Percentiles rank a stretch among this genome's conserved stretches.
These are phyloP conservation scores for Habropoda laboriosa DNA, from an alignment of 1,140 invertebrate species.

Conservation along the genomic window DNA sequence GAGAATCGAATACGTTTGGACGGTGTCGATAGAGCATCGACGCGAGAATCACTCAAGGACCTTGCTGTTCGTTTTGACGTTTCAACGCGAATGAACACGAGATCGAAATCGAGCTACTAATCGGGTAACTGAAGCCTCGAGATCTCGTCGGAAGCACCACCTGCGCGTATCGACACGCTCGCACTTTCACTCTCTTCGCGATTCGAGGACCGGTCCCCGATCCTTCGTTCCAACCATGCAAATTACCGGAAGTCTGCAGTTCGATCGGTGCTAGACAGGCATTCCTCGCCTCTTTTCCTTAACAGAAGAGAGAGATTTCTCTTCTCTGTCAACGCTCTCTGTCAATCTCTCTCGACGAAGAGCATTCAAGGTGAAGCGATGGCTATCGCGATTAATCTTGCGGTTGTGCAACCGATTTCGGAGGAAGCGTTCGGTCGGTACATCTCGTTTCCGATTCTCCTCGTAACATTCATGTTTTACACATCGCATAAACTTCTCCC, in stretches of 20 bases:
- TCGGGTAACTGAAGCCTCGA: conserved; percentile 38
- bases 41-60: not conserved
- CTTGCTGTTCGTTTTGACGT: not conserved
- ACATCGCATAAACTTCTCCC: no score
- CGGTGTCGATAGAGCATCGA: not conserved
- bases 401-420: not conserved
- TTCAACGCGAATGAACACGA: not conserved
- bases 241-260: conserved; percentile 16
- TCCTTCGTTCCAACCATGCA: not conserved
- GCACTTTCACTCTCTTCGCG: conserved; percentile 63
- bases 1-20: no score
- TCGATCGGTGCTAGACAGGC: not conserved
- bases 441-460: not conserved
- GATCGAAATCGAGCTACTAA: conserved; percentile 33
- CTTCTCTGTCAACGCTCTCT: no score
- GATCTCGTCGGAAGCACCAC: conserved; percentile 56
- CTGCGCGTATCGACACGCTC: conserved; percentile 2
- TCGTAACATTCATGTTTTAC: no score
- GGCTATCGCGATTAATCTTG: not conserved
- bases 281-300: not conserved
- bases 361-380: not conserved
- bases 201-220: conserved; percentile 29
- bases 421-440: not conserved
- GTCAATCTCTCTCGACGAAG: no score
- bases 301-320: not conserved